Conservation (phyloP, 1,140 invertebrate species). For the Penaeus indicus region DNA sequence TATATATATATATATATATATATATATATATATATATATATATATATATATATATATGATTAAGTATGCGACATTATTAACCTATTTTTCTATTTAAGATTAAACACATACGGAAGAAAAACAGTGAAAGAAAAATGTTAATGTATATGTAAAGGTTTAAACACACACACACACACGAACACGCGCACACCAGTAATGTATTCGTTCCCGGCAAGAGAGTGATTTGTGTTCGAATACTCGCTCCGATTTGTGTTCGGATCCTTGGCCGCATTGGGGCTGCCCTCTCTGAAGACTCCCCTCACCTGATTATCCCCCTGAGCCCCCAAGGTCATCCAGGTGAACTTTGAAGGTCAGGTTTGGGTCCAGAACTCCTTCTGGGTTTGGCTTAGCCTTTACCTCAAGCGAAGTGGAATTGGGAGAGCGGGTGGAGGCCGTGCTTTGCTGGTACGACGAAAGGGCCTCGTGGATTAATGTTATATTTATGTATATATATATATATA, state of each 20-base stretch:
- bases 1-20: too few relatives aligned
- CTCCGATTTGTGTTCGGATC: neutral
- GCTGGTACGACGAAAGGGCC: neutral
- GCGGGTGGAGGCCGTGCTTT: neutral
- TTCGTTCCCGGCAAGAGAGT: neutral
- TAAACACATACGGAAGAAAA: too few relatives aligned
- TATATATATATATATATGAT: too few relatives aligned
- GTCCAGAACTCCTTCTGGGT: too few relatives aligned
- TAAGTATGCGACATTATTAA: too few relatives aligned
- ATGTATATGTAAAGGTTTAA: neutral
- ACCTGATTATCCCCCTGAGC: constrained; percentile 62
- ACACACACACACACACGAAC: too few relatives aligned
- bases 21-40: too few relatives aligned
- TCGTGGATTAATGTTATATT: too few relatives aligned
- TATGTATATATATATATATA: neutral
- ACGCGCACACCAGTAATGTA: neutral
- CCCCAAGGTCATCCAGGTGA: constrained; percentile 62
- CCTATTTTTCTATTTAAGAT: too few relatives aligned
- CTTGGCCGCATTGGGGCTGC: neutral
- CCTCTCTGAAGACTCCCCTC: constrained; percentile 34
- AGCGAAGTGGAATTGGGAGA: neutral
- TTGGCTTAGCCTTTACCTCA: neutral
- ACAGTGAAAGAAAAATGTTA: neutral
- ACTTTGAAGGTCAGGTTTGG: neutral
- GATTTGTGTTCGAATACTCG: neutral